Conservation (phyloP, 2,797 vertebrate genomes). For the Octomys mimax region DNA sequence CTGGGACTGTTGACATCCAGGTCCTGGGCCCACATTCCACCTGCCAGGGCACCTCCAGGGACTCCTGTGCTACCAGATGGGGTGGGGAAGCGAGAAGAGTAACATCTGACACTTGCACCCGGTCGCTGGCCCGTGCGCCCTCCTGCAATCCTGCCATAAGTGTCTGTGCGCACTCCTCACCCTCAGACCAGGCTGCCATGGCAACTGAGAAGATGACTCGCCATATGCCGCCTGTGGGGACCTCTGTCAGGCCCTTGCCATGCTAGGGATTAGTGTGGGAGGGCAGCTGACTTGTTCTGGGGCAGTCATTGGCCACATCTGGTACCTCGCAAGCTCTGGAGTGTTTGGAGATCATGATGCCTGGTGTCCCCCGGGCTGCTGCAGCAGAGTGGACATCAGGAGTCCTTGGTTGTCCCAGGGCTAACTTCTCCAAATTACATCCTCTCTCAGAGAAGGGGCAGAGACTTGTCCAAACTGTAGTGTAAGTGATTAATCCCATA, state of each 20-base stretch:
- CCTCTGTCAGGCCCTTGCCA: constrained; percentile 68
- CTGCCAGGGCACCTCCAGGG: background rate
- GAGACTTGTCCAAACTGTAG: background rate
- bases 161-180: constrained; percentile 45
- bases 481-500: constrained; percentile 11
- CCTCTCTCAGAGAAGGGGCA: background rate
- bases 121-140: background rate
- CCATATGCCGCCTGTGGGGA: constrained; percentile 81
- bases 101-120: background rate
- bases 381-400: background rate
- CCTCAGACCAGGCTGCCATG: constrained; percentile 68
- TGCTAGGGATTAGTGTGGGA: constrained; percentile 51
- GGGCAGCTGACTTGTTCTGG: constrained; percentile 26
- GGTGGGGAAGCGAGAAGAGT: background rate
- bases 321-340: constrained; percentile 39
- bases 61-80: background rate
- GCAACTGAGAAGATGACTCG: constrained; percentile 77
- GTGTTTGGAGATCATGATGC: background rate
- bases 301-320: constrained; percentile 65
- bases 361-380: background rate
- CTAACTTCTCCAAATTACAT: background rate
- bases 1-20: background rate
- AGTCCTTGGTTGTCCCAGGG: background rate
- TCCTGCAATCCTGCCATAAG: constrained; percentile 18
- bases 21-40: background rate